These are phyloP conservation scores for Tigriopus japonicus DNA, from an alignment of 1,140 invertebrate species.

Conservation along the genomic window DNA sequence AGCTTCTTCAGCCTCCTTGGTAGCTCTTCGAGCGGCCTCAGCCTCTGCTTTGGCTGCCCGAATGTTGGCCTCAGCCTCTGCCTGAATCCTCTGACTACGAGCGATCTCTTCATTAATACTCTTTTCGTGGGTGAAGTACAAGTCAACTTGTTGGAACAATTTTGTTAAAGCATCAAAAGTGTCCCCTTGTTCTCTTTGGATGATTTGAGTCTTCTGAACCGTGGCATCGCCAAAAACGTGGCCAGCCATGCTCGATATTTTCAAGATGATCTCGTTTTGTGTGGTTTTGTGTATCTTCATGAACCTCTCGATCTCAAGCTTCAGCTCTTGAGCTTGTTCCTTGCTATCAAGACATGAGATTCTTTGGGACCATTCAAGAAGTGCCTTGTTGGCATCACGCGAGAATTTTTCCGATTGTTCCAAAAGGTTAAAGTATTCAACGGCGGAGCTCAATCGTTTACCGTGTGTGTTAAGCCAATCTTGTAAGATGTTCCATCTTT, in stretches of 20 bases:
- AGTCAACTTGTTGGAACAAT: constrained; percentile 1
- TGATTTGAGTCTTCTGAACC: background rate
- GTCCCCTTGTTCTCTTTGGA: background rate
- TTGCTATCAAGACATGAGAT: constrained; percentile 25
- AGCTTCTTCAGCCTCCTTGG: too few species aligned
- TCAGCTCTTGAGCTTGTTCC: constrained; percentile 34
- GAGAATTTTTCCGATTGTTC: background rate
- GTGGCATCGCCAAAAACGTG: constrained; percentile 41
- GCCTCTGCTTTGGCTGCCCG: constrained; percentile 28
- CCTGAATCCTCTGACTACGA: constrained; percentile 28
- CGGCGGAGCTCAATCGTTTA: constrained; percentile 39
- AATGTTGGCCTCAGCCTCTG: constrained; percentile 21
- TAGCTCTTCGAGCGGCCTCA: too few species aligned
- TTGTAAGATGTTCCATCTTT: constrained; percentile 42
- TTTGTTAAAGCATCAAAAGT: background rate
- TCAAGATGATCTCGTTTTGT: constrained; percentile 44
- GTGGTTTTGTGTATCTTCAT: constrained; percentile 42
- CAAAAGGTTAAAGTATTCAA: background rate
- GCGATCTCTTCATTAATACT: constrained; percentile 14
- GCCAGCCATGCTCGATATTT: constrained; percentile 41
- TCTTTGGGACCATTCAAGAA: background rate
- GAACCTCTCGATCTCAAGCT: constrained; percentile 43
- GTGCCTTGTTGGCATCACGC: background rate
- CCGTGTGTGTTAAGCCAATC: constrained; percentile 41
- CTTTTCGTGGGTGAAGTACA: background rate